Percentiles rank a stretch among this genome's conserved stretches.
phyloP scores from a whole-genome alignment of 2,113 vertebrate genomes.

The Colius striatus region DNA sequence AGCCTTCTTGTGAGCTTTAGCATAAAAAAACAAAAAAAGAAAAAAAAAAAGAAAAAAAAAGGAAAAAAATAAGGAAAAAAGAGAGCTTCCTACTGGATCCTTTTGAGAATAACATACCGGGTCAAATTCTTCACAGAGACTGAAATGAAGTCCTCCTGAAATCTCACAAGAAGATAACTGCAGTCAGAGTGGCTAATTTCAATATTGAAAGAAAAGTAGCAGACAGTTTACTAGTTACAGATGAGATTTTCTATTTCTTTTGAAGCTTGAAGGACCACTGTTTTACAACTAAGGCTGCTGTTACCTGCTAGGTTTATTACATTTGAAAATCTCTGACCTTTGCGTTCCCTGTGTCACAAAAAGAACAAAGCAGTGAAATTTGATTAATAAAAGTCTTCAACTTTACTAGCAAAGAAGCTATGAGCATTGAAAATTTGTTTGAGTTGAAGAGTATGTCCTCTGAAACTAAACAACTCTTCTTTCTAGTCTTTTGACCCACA shows the following conservation, averaged over 20 bases:
- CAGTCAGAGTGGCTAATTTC: background rate
- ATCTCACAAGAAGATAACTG: background rate
- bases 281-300: background rate
- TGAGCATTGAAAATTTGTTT: background rate
- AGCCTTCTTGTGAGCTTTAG: background rate
- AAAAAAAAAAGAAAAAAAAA: no score
- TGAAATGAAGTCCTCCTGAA: background rate
- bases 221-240: background rate
- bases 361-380: constrained; percentile 45
- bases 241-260: constrained; percentile 7
- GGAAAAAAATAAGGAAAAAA: background rate
- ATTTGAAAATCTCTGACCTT: constrained; percentile 64
- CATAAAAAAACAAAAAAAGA: background rate
- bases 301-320: constrained; percentile 36
- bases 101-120: background rate
- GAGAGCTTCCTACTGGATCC: background rate
- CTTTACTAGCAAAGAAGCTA: constrained; percentile 16
- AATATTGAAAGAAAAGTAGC: background rate
- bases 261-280: constrained; percentile 47
- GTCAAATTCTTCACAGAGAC: background rate
- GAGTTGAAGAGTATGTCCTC: background rate
- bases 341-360: constrained; percentile 56
- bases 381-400: constrained; percentile 58
- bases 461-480: background rate
- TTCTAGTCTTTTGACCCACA: background rate